Evolutionary conservation across 1,140 invertebrate genomes (phyloP).

Genomic region (Leptonema lineaticorne): DNA sequence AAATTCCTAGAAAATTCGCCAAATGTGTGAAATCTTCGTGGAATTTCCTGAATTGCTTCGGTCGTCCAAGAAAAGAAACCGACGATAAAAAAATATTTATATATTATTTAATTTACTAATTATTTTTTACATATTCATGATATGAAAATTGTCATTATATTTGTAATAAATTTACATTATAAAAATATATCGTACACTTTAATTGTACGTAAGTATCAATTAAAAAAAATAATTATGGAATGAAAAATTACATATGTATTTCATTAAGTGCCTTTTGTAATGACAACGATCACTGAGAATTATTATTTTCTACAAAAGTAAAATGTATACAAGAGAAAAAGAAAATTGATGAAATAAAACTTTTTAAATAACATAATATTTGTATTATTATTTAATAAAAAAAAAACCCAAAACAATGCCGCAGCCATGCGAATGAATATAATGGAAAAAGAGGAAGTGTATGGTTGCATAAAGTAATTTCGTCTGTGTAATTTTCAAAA

Average conservation of each 20-base stretch:
- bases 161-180: constrained; percentile 2
- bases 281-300: constrained; percentile 10
- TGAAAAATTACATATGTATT: constrained; percentile 17
- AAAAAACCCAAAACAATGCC: no score
- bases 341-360: constrained; percentile 29
- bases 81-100: constrained; percentile 21
- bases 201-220: not conserved
- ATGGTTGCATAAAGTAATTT: not conserved
- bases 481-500: not conserved
- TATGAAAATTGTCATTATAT: constrained; percentile 14
- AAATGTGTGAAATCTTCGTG: constrained; percentile 21
- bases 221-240: not conserved
- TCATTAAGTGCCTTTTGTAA: constrained; percentile 22
- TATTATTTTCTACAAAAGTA: constrained; percentile 21
- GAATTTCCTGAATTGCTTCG: constrained; percentile 39
- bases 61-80: constrained; percentile 31
- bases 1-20: constrained; percentile 32
- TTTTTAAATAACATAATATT: constrained; percentile 16
- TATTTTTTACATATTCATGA: constrained; percentile 16
- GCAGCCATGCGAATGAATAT: no score
- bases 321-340: constrained; percentile 11
- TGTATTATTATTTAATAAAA: not conserved
- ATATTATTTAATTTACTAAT: constrained; percentile 16
- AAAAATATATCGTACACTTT: not conserved
- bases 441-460: no score